phyloP scores from a whole-genome alignment of 2,113 vertebrate species.

The Cettia cetti region DNA sequence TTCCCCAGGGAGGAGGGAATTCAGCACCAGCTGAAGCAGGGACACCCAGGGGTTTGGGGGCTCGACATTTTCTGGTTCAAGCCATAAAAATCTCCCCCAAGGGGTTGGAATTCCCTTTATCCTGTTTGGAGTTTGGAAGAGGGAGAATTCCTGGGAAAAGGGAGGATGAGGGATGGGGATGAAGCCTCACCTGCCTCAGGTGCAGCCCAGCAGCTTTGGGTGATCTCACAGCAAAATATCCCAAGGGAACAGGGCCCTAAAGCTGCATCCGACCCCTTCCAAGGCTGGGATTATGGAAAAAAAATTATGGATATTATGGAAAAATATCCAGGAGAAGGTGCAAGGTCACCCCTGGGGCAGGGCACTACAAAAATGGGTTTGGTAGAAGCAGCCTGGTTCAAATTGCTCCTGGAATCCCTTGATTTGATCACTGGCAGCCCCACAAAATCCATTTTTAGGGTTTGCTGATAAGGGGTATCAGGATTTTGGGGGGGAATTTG shows the following conservation, averaged over 20 bases:
- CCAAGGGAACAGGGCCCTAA: not conserved
- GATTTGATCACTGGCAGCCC: not conserved
- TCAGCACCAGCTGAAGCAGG: not conserved
- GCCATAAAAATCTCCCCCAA: not conserved
- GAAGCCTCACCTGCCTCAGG: not conserved
- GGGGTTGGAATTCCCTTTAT: not conserved
- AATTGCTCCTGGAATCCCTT: not conserved
- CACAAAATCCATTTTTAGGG: not conserved
- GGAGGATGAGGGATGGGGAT: conserved; percentile 19
- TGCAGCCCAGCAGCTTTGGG: not conserved
- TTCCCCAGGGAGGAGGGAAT: conserved; percentile 17
- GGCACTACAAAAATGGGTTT: not conserved
- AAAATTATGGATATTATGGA: not conserved
- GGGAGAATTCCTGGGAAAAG: not conserved
- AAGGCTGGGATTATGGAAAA: not conserved
- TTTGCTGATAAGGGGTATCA: not conserved
- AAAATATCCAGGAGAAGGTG: not conserved
- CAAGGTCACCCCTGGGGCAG: not conserved
- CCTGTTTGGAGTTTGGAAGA: not conserved
- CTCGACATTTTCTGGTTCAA: not conserved
- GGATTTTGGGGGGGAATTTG: not conserved
- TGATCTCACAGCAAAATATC: not conserved
- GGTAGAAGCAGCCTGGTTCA: not conserved
- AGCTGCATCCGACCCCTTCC: not conserved
- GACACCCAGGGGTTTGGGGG: not conserved